A percentile compares a stretch with the other conserved stretches of the same genome.
These are phyloP conservation scores for Scortum barcoo DNA, from an alignment of 2,113 vertebrate genomes.

Conservation along the genomic window DNA sequence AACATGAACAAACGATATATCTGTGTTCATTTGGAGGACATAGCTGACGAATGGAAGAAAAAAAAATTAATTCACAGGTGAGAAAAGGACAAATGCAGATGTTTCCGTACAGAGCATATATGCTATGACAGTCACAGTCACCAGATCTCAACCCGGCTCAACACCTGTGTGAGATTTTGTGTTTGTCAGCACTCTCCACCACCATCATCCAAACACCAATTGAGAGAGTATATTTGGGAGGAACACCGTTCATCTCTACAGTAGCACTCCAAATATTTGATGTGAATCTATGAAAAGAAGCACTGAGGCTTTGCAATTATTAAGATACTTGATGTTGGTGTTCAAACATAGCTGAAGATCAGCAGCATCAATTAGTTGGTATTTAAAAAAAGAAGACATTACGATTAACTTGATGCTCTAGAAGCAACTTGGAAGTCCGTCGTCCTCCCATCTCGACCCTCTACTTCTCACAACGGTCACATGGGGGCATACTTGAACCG, in stretches of 20 bases:
- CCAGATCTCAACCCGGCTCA: background rate
- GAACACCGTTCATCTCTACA: background rate
- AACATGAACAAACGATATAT: background rate
- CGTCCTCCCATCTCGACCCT: constrained; percentile 9
- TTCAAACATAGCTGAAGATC: background rate
- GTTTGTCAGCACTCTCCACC: background rate
- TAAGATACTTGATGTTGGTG: background rate
- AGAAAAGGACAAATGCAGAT: background rate
- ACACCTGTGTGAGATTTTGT: background rate
- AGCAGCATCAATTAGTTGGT: background rate
- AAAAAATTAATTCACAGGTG: background rate
- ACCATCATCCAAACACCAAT: background rate
- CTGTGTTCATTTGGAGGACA: background rate
- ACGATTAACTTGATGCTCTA: background rate
- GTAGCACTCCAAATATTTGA: background rate
- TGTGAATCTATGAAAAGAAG: background rate
- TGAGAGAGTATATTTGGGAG: background rate
- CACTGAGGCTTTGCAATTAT: background rate
- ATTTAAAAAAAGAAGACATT: background rate
- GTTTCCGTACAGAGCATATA: background rate
- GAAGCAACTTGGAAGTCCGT: background rate
- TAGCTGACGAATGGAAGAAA: too few relatives aligned
- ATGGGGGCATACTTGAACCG: constrained; percentile 83
- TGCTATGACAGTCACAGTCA: too few relatives aligned
- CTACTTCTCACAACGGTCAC: constrained; percentile 75